Evolutionary conservation across 2,888 invertebrate species (phyloP).

Genomic region (Pristionchus arcanus): DNA sequence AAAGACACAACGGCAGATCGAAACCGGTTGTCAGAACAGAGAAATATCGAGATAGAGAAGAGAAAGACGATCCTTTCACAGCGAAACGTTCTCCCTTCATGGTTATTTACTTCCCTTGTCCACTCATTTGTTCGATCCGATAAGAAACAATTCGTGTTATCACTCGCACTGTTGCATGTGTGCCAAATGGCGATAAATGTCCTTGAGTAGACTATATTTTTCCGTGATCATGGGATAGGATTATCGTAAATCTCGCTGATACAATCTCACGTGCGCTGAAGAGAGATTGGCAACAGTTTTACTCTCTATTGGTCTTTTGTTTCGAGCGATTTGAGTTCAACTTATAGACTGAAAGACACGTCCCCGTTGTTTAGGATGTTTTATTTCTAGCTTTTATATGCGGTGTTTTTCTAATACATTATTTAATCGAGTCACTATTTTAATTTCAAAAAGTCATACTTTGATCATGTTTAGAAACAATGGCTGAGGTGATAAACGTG

Average conservation of each 20-base stretch:
- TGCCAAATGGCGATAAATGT: too few relatives aligned
- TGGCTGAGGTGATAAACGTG: slow-evolving; percentile 51
- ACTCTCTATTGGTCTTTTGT: too few relatives aligned
- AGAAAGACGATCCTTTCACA: neutral
- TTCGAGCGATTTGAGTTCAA: too few relatives aligned
- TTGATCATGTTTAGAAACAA: neutral
- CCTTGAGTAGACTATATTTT: neutral
- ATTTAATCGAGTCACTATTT: neutral
- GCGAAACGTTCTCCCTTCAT: neutral
- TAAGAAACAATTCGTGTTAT: too few relatives aligned
- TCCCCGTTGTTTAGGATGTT: too few relatives aligned
- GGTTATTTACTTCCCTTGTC: neutral
- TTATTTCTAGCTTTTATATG: neutral
- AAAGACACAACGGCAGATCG: neutral
- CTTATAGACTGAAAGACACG: too few relatives aligned
- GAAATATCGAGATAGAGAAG: neutral
- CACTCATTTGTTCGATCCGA: neutral
- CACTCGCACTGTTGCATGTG: too few relatives aligned
- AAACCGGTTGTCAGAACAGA: neutral
- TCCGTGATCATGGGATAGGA: neutral
- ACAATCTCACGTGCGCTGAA: neutral
- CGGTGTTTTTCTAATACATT: neutral
- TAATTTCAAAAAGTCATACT: neutral
- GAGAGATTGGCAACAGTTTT: neutral
- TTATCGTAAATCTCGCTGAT: neutral